Base-by-base conservation (phyloP, 1,140 invertebrate genomes). In the Antheraea pernyi region DNA sequence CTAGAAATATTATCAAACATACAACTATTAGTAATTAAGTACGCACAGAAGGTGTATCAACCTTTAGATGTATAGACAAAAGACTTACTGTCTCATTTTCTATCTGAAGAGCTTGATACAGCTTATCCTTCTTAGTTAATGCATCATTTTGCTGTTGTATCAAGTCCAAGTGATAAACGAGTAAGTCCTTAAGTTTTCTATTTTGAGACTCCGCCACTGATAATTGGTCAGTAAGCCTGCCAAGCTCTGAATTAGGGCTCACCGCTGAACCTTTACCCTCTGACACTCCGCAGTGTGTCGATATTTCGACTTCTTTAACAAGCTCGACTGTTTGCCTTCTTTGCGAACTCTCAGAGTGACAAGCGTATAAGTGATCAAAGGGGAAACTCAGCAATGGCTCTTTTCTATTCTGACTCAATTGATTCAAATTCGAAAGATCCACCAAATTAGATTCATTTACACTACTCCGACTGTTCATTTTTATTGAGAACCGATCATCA, bases 401-500 rank as follows among this genome's bases (percentile, higher is more conserved):
- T 74, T 89, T 90, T n/a, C 83, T 59, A 39, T 89, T 86, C 16
- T 53, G 46, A 6, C 9, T 53, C 73, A 90, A 77, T 77, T 83
- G 85, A 75, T 85, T 87, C 36, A 87, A 76, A 30, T 83, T 82
- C 19, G 83, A 76, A 67, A 87, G 76, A 73, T 89, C 85, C 68
- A 90, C 84, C 82, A 90, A 85, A 85, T 89, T 90, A 73, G 81
- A 83, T 87, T 90, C 83, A 86, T 89, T 87, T 80, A 85, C 84
- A 81, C 84, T 84, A 85, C 79, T 88, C 76, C 88, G 88, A 90
- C 81, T 89, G 83, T 89, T 91, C 89, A 91, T 91, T 83, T 90
- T 91, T 88, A 86, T 81, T 69, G 73, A 73, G 74, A 84, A 66
- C 79, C 79, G 74, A 82, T 80, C 69, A 77, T 85, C 46, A 53